Conservation (phyloP, 2,797 vertebrate genomes). For the Coregonus sp. region DNA sequence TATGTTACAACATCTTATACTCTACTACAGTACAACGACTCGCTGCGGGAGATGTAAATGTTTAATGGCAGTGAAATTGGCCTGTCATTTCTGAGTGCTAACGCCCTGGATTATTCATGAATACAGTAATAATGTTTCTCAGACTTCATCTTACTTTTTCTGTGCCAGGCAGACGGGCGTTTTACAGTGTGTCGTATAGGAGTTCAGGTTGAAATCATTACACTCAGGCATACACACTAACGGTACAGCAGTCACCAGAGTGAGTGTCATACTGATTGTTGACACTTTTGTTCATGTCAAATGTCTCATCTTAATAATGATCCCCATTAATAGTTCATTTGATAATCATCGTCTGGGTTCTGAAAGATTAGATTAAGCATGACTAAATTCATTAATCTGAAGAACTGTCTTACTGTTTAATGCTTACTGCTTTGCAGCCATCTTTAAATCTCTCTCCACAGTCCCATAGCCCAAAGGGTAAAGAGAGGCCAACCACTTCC, state of each 20-base stretch:
- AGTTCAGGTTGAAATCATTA: background rate
- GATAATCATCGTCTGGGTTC: background rate
- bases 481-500: too few species aligned
- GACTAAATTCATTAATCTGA: background rate
- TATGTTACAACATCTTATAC: conserved; percentile 28
- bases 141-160: conserved; percentile 25
- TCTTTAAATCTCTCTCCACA: background rate
- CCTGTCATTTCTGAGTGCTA: conserved; percentile 44
- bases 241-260: too few species aligned
- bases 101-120: conserved; percentile 59
- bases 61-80: conserved; percentile 58
- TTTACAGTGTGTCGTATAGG: background rate
- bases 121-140: conserved; percentile 48
- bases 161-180: conserved; percentile 10
- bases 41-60: conserved; percentile 47
- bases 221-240: too few species aligned
- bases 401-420: background rate
- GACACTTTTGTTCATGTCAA: too few species aligned
- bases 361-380: background rate
- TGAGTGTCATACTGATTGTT: too few species aligned
- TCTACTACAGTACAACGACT: conserved; percentile 15
- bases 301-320: too few species aligned
- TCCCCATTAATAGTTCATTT: background rate
- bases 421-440: too few species aligned
- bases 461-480: too few species aligned